Percentiles rank a stretch among this genome's conserved stretches.
Evolutionary conservation across 2,888 invertebrate species (phyloP).

Genomic region (Gymnoscelis rufifasciata): DNA sequence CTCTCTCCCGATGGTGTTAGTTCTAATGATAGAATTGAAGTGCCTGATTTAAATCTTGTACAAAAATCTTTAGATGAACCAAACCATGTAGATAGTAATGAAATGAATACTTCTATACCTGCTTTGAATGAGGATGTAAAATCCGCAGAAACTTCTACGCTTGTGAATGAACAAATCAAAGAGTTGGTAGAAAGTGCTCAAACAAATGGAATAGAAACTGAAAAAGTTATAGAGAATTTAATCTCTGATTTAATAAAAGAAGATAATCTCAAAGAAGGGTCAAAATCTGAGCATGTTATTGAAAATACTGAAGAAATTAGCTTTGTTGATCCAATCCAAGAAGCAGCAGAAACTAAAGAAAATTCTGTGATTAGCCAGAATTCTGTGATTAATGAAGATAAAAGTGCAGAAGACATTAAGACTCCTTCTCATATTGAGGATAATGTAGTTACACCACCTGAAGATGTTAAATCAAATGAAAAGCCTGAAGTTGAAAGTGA

Average conservation of each 20-base stretch:
- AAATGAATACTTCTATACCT: constrained; percentile 41
- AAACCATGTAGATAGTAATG: constrained; percentile 34
- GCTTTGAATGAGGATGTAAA: constrained; percentile 10
- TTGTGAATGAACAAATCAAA: constrained; percentile 11
- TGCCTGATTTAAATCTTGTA: constrained; percentile 38
- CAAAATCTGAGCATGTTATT: neutral
- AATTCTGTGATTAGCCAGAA: neutral
- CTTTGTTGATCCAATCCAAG: neutral
- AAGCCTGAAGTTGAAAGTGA: neutral
- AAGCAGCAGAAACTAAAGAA: neutral
- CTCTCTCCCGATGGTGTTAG: constrained; percentile 27
- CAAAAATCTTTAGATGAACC: constrained; percentile 34
- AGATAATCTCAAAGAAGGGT: constrained; percentile 1
- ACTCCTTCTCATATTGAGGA: neutral
- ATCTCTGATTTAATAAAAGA: constrained; percentile 8
- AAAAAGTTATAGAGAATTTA: constrained; percentile 6
- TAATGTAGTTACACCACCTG: too few relatives aligned
- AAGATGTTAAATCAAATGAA: too few relatives aligned
- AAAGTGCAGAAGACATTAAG: neutral
- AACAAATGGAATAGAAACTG: constrained; percentile 11
- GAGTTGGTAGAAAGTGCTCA: constrained; percentile 2
- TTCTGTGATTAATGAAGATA: too few relatives aligned
- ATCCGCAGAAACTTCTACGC: constrained; percentile 7
- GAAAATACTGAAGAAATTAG: neutral
- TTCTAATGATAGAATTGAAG: constrained; percentile 34